phyloP scores from a whole-genome alignment of 2,797 vertebrate species.

The Orientallactaga sibirica region DNA sequence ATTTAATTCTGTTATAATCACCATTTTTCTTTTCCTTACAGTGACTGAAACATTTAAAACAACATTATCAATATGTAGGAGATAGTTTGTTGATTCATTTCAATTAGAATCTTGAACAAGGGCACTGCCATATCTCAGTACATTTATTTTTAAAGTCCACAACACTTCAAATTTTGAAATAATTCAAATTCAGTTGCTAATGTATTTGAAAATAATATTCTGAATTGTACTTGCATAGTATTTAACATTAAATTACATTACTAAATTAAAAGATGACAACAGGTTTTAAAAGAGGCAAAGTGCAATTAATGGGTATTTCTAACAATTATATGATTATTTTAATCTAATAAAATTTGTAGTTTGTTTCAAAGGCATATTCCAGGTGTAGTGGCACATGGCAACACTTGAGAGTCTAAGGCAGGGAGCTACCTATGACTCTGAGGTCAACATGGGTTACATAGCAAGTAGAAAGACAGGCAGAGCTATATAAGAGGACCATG shows the following conservation, averaged over 20 bases:
- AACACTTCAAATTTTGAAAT: neutral
- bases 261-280: neutral
- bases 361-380: neutral
- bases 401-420: neutral
- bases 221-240: neutral
- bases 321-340: neutral
- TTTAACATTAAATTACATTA: neutral
- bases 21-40: neutral
- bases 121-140: neutral
- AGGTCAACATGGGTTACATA: neutral
- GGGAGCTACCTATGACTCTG: neutral
- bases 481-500: too few relatives aligned
- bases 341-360: neutral
- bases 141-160: neutral
- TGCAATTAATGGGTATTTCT: neutral
- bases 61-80: neutral
- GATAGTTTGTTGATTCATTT: neutral
- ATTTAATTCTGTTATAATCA: neutral
- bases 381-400: neutral
- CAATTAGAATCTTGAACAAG: neutral
- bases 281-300: neutral
- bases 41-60: neutral
- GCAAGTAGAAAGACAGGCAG: neutral
- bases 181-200: neutral
- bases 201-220: slow-evolving; percentile 12